Evolutionary conservation across 2,113 vertebrate species (phyloP).

Genomic region (Paralichthys olivaceus): DNA sequence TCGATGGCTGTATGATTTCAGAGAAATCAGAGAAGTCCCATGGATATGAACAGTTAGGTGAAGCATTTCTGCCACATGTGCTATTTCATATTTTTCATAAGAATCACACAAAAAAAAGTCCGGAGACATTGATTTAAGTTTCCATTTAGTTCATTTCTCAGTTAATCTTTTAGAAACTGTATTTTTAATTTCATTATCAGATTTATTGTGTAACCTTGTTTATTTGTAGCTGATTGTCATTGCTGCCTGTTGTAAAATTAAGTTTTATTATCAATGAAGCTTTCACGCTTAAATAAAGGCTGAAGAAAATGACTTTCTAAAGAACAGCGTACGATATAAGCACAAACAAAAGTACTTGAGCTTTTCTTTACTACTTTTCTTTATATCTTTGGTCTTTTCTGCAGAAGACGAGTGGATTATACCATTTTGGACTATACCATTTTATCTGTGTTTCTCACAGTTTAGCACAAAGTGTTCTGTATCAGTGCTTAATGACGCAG

Average conservation of each 20-base stretch:
- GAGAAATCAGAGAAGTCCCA: background rate
- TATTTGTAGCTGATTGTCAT: no score
- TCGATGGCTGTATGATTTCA: background rate
- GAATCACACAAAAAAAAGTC: no score
- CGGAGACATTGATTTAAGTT: no score
- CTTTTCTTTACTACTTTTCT: background rate
- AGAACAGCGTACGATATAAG: background rate
- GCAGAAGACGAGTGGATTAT: background rate
- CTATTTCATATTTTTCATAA: background rate
- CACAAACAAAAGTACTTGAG: background rate
- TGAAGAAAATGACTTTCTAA: background rate
- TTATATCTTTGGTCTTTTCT: background rate
- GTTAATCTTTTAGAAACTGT: no score
- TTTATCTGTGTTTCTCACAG: constrained; percentile 17
- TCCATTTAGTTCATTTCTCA: no score
- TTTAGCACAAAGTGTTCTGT: constrained; percentile 24
- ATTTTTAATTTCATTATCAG: no score
- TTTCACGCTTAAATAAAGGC: background rate
- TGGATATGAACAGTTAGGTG: background rate
- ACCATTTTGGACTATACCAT: background rate
- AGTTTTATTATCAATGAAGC: background rate
- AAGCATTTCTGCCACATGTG: no score
- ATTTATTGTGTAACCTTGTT: no score
- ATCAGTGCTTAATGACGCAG: constrained; percentile 63
- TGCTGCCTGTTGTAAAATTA: background rate